phyloP scores from a whole-genome alignment of 2,797 vertebrate species.

The Enteromius trimaculatus region DNA sequence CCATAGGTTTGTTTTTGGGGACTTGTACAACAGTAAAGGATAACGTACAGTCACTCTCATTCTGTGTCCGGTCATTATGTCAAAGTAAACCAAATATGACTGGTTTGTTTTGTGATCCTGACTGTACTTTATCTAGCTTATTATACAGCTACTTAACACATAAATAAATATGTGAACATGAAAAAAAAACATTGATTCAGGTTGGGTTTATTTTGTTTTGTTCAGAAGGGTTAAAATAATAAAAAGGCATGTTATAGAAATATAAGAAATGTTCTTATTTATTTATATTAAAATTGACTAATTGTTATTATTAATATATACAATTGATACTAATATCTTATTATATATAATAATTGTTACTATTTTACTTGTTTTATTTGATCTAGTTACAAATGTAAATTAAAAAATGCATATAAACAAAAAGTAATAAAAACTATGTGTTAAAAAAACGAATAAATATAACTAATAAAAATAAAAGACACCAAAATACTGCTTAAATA shows the following conservation, averaged over 20 bases:
- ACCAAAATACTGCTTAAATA: neutral
- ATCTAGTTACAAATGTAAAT: neutral
- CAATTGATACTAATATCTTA: neutral
- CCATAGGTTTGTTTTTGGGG: neutral
- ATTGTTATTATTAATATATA: neutral
- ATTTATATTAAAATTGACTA: neutral
- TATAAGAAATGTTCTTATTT: neutral
- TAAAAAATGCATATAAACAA: neutral
- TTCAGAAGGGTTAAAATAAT: neutral
- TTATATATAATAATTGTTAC: neutral
- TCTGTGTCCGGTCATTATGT: neutral
- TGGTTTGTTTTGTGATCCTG: conserved; percentile 11
- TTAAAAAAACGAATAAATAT: neutral
- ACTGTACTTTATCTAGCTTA: neutral
- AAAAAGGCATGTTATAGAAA: neutral
- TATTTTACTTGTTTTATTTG: neutral
- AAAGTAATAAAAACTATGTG: neutral
- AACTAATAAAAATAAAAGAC: neutral
- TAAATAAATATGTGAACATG: conserved; percentile 1
- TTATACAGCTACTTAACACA: neutral
- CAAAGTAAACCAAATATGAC: neutral
- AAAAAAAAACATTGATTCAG: neutral
- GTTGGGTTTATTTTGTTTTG: neutral
- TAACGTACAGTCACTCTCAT: neutral
- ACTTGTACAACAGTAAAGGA: neutral